Base-by-base conservation (phyloP, 1,140 invertebrate genomes). In the Atta colombica region DNA sequence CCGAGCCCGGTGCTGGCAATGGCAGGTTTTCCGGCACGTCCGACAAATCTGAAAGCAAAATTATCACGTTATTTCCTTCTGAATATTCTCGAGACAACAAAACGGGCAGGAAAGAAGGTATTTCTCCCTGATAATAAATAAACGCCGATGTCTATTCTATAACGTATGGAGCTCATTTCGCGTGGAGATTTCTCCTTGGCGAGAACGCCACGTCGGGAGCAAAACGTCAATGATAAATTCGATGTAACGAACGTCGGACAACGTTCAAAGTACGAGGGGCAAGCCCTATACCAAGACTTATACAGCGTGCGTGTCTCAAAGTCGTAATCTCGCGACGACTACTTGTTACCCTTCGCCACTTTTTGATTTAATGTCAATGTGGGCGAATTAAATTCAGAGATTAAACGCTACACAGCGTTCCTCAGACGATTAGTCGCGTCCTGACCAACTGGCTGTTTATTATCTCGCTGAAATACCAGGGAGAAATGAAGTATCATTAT, bases 21-120 rank as follows among this genome's bases (percentile, higher is more conserved):
- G 93, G 96, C 93, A 96, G 96, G 94, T 96, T 97, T 95, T 90
- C 95, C 93, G 89, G 96, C 89, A 95, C 96, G 92, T 97, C 97
- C 90, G 97, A 97, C 80, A 97, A 89, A 91, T 97, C 97, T 96
- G 95, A 55, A 90, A 90, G 39, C 21, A 84, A 60, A 10, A 68
- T 28, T 28, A 60, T 7, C 49, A 60, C 16, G 0, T 72, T 16
- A 45, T 18, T n/a, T n/a, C 2, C 14, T 14, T 10, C 16, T 16
- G 10, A 65, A 18, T 14, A 39, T 39, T 7, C 4, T 21, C 10
- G 75, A 28, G 28, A 25, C 55, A 16, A 14, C 39, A 35, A 14
- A 21, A 25, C 18, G 45, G 6, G 14, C 7, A 21, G 16, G 39
- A 21, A 25, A 45, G 16, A 77, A 45, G 18, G 35, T 39, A 3